Evolutionary conservation across 1,140 invertebrate genomes (phyloP).

Genomic region (Eurosta solidaginis): DNA sequence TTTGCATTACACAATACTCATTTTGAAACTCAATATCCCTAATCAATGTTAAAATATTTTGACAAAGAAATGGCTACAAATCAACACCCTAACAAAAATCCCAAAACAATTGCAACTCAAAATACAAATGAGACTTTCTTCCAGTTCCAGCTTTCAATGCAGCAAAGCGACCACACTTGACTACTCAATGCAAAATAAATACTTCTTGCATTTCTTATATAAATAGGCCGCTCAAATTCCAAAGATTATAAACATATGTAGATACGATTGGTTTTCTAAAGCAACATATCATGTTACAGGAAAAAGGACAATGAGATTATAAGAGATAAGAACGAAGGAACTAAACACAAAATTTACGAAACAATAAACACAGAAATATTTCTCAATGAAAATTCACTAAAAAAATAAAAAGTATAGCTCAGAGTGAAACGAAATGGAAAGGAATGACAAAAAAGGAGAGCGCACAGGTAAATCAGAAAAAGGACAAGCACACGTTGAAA

Average conservation of each 20-base stretch:
- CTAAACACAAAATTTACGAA: not conserved
- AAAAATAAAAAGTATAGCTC: not conserved
- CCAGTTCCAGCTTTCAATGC: too few relatives aligned
- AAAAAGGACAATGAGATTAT: not conserved
- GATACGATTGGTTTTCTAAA: not conserved
- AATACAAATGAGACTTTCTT: not conserved
- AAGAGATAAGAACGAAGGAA: not conserved
- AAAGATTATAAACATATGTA: not conserved
- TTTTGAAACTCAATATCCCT: not conserved
- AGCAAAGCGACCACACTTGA: too few relatives aligned
- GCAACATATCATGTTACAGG: not conserved
- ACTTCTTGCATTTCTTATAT: not conserved
- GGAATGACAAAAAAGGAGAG: not conserved
- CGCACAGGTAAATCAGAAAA: not conserved
- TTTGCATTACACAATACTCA: not conserved
- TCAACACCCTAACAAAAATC: not conserved
- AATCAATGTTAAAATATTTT: constrained; percentile 8
- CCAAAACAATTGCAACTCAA: not conserved
- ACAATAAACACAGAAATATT: not conserved
- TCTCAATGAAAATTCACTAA: constrained; percentile 6
- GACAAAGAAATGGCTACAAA: constrained; percentile 10
- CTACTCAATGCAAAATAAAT: not conserved
- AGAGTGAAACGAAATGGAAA: constrained; percentile 4
- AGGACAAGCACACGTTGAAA: not conserved
- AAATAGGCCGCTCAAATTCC: not conserved